Conservation (phyloP, 2,797 vertebrate species). For the Brachymystax lenok region DNA sequence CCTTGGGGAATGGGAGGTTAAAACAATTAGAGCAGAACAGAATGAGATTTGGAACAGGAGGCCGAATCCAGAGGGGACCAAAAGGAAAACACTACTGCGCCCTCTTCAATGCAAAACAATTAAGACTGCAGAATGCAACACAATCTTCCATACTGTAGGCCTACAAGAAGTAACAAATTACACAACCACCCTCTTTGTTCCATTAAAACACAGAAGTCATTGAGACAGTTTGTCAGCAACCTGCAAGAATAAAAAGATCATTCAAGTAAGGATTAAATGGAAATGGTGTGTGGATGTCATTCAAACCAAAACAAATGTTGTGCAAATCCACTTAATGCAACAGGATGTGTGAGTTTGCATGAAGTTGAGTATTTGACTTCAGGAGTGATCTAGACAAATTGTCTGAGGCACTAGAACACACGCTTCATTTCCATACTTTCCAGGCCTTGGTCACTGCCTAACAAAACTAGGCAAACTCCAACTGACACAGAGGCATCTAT, state of each 20-base stretch:
- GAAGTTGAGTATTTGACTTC: conserved; percentile 16
- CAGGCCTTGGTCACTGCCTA: conserved; percentile 41
- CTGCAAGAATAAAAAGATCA: background rate
- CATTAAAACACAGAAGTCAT: background rate
- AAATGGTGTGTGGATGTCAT: background rate
- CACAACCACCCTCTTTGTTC: background rate
- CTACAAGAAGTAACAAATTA: background rate
- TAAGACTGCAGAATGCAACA: background rate
- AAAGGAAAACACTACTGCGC: conserved; percentile 35
- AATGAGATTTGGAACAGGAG: conserved; percentile 60
- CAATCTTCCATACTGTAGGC: background rate
- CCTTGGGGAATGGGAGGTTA: conserved; percentile 39
- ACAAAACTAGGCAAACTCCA: conserved; percentile 17
- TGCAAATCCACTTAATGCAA: conserved; percentile 26
- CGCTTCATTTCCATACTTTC: conserved; percentile 16
- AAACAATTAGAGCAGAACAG: conserved; percentile 77
- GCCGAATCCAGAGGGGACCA: conserved; percentile 48
- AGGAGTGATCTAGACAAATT: conserved; percentile 32
- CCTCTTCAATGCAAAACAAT: background rate
- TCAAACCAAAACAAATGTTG: conserved; percentile 31
- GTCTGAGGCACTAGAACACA: conserved; percentile 14
- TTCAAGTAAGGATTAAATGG: background rate
- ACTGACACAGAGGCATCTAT: conserved; percentile 13
- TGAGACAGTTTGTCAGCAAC: conserved; percentile 1
- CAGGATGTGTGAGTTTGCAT: conserved; percentile 48